These are phyloP conservation scores for Phania funesta DNA, from an alignment of 2,888 invertebrate genomes.

Conservation along the genomic window DNA sequence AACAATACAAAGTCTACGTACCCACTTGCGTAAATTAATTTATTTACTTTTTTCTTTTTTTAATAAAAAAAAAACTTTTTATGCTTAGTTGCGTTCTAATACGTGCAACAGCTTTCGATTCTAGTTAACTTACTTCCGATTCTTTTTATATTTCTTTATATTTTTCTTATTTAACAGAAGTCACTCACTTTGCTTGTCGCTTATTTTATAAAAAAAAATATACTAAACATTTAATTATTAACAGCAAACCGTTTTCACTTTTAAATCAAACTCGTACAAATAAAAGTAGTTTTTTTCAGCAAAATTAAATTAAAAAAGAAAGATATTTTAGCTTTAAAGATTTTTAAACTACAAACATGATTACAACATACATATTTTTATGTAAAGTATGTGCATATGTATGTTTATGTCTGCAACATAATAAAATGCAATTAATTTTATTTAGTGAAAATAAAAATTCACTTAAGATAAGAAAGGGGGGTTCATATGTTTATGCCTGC, in stretches of 20 bases:
- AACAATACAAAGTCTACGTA: too few relatives aligned
- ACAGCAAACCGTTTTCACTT: constrained; percentile 55
- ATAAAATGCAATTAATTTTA: background rate
- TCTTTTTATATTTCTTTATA: constrained; percentile 26
- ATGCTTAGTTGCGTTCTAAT: constrained; percentile 53
- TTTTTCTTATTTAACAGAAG: constrained; percentile 1
- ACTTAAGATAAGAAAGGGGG: background rate
- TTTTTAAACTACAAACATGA: constrained; percentile 28
- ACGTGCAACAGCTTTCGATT: constrained; percentile 36
- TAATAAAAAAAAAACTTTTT: constrained; percentile 19
- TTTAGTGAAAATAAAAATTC: constrained; percentile 7
- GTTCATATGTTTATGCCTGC: background rate
- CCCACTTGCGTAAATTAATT: background rate
- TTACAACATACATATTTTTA: constrained; percentile 28
- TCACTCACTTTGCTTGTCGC: constrained; percentile 9
- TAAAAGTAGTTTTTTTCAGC: background rate
- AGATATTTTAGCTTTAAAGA: constrained; percentile 8
- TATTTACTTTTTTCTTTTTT: background rate
- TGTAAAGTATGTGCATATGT: background rate
- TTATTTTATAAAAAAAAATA: background rate
- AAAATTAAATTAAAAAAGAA: background rate
- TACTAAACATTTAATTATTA: constrained; percentile 9
- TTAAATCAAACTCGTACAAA: constrained; percentile 11
- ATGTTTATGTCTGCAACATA: background rate
- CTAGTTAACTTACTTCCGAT: constrained; percentile 47